These are phyloP conservation scores for Alethe diademata DNA, from an alignment of 2,113 vertebrate species.

Conservation along the genomic window DNA sequence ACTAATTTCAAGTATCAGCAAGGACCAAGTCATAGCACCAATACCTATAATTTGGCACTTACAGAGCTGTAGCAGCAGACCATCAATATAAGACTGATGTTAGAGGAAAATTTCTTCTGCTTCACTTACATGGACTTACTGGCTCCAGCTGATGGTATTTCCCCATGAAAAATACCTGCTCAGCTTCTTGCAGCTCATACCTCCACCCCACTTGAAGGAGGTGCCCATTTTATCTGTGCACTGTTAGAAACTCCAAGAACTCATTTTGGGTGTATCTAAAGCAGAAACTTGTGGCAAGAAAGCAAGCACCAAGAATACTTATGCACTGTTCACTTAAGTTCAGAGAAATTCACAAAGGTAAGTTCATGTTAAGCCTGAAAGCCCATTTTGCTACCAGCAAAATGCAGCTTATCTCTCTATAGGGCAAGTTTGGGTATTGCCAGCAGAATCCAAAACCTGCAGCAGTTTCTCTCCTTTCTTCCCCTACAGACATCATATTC, in stretches of 20 bases:
- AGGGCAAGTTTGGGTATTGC: background rate
- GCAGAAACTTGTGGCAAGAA: background rate
- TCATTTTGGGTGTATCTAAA: background rate
- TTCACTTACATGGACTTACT: background rate
- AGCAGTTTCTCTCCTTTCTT: background rate
- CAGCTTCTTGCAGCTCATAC: background rate
- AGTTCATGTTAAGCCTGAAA: background rate
- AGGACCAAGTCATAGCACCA: background rate
- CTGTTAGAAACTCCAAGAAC: background rate
- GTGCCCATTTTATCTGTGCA: background rate
- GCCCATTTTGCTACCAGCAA: background rate
- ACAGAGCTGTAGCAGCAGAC: background rate
- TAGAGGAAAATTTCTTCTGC: background rate
- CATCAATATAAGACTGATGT: background rate
- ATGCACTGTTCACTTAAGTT: background rate
- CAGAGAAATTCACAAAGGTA: background rate
- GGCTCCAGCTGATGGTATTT: background rate
- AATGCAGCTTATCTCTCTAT: background rate
- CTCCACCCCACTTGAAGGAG: background rate
- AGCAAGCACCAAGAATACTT: background rate
- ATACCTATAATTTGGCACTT: background rate
- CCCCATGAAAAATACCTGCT: background rate
- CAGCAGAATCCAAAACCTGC: background rate
- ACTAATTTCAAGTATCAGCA: background rate
- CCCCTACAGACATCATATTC: background rate